Conservation (phyloP, 2,888 invertebrate genomes). For the Dasysyrphus tricinctus region DNA sequence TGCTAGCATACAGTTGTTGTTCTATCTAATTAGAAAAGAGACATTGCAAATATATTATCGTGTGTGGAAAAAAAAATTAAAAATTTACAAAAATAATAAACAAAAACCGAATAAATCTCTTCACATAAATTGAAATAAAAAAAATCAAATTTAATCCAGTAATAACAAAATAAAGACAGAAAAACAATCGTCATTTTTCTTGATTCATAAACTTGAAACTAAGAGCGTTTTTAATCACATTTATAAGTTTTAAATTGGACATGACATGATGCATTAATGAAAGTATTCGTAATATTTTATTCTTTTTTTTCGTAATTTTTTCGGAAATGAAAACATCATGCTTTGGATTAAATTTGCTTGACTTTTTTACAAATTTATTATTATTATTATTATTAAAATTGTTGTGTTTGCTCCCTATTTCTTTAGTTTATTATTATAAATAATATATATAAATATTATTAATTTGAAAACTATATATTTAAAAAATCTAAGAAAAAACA, state of each 20-base stretch:
- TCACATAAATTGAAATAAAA: slow-evolving; percentile 43
- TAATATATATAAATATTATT: slow-evolving; percentile 63
- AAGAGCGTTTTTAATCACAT: slow-evolving; percentile 2
- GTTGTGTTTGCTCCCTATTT: slow-evolving; percentile 75
- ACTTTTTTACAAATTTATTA: slow-evolving; percentile 59
- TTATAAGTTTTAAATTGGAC: slow-evolving; percentile 9
- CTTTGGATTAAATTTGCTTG: slow-evolving; percentile 48
- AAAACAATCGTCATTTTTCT: slow-evolving; percentile 50
- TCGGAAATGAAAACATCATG: not conserved
- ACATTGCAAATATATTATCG: slow-evolving; percentile 35
- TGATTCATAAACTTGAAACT: slow-evolving; percentile 6
- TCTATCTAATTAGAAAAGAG: slow-evolving; percentile 46
- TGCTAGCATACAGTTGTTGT: slow-evolving; percentile 30
- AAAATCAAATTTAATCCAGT: slow-evolving; percentile 51
- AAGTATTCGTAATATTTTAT: not conserved
- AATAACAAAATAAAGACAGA: slow-evolving; percentile 17
- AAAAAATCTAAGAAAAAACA: slow-evolving; percentile 40
- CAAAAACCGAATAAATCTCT: slow-evolving; percentile 37
- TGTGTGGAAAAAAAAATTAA: slow-evolving; percentile 48
- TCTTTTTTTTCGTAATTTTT: not conserved
- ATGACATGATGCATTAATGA: not conserved
- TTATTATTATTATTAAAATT: slow-evolving; percentile 65
- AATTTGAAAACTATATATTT: slow-evolving; percentile 61
- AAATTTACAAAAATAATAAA: slow-evolving; percentile 34
- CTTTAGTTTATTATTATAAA: slow-evolving; percentile 71